Evolutionary conservation across 2,888 invertebrate genomes (phyloP).

Genomic region (Willowsia nigromaculata): DNA sequence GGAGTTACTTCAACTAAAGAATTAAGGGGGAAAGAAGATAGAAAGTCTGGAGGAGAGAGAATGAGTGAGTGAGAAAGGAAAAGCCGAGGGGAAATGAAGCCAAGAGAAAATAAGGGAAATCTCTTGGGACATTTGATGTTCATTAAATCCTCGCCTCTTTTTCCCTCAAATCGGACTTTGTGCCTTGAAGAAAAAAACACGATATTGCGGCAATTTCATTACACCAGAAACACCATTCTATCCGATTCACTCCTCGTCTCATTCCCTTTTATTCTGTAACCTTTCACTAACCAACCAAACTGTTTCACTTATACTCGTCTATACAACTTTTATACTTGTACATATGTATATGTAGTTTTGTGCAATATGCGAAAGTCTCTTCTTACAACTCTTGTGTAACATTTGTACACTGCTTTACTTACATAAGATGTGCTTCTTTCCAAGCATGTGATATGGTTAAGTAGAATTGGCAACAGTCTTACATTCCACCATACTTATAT

Average conservation of each 20-base stretch:
- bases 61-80: slow-evolving; percentile 60
- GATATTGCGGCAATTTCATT: slow-evolving; percentile 76
- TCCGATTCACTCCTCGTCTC: slow-evolving; percentile 72
- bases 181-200: slow-evolving; percentile 68
- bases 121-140: slow-evolving; percentile 78
- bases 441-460: slow-evolving; percentile 34
- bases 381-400: slow-evolving; percentile 10
- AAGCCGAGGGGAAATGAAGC: slow-evolving; percentile 70
- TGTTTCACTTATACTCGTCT: slow-evolving; percentile 26
- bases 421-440: slow-evolving; percentile 14
- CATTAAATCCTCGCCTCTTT: slow-evolving; percentile 77
- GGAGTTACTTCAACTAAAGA: slow-evolving; percentile 64
- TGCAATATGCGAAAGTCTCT: not conserved
- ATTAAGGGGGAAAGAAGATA: slow-evolving; percentile 59
- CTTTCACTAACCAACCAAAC: slow-evolving; percentile 46
- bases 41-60: slow-evolving; percentile 56
- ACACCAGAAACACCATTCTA: slow-evolving; percentile 73
- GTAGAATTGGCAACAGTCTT: slow-evolving; percentile 38
- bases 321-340: no score
- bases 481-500: not conserved
- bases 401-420: not conserved
- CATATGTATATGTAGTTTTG: not conserved
- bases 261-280: slow-evolving; percentile 53
- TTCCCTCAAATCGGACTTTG: slow-evolving; percentile 72
- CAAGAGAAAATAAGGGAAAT: slow-evolving; percentile 74